phyloP scores from a whole-genome alignment of 2,888 invertebrate species.

The Eristalinus sepulchralis region DNA sequence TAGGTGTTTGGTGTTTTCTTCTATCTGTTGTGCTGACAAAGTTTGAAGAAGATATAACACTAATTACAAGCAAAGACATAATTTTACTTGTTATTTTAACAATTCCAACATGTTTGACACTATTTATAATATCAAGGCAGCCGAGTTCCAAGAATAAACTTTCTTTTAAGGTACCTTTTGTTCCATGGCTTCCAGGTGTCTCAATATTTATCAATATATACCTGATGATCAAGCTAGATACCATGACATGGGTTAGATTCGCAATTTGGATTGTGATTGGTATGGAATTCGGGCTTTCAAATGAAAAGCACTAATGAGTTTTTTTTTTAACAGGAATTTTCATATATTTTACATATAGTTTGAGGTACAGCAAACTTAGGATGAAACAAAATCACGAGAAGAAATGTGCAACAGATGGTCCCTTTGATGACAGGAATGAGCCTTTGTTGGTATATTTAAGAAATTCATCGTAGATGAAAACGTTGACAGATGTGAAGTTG shows the following conservation, averaged over 20 bases:
- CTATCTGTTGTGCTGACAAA: conserved; percentile 75
- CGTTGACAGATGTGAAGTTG: background rate
- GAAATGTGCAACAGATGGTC: background rate
- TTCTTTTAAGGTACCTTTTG: conserved; percentile 88
- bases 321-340: conserved; percentile 80
- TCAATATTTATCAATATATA: conserved; percentile 92
- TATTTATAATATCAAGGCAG: conserved; percentile 83
- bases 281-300: background rate
- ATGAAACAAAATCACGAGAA: background rate
- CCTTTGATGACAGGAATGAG: background rate
- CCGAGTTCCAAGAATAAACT: conserved; percentile 85
- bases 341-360: conserved; percentile 84
- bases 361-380: conserved; percentile 81
- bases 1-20: conserved; percentile 76
- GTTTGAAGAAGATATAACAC: conserved; percentile 75
- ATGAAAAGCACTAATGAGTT: background rate
- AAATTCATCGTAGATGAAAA: background rate
- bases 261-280: conserved; percentile 90
- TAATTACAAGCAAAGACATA: conserved; percentile 67
- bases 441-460: background rate
- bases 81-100: conserved; percentile 72
- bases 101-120: conserved; percentile 79
- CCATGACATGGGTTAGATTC: conserved; percentile 92
- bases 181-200: conserved; percentile 90
- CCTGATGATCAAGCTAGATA: conserved; percentile 86